Evolutionary conservation across 2,888 invertebrate genomes (phyloP), one percentile per base, ranked within the genome.

Genomic region (Caenorhabditis parvicauda): DNA sequence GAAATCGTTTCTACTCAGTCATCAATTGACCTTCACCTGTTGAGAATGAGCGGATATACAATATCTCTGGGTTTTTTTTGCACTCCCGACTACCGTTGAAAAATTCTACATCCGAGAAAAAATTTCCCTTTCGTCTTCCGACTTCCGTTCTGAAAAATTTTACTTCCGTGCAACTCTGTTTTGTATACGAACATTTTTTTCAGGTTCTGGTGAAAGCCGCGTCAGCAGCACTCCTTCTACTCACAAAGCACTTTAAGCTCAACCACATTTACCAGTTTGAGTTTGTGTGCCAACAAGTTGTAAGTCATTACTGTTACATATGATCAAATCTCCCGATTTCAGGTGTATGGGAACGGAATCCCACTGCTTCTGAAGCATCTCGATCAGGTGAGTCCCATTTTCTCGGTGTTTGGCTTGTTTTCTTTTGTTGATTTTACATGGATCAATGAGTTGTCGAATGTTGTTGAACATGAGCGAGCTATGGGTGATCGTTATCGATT

Each of bases 251-350:
- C 85, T 92, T 96, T 80, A 96, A 96, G 84, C 82, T 90, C 42
- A 98, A 95, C 84, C 98, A 98, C 84, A 87, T 96, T 44, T 98
- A 95, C 83, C 98, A 99, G 81, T 98, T 96, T 27, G 98, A 99
- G 84, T 96, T 92, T 82, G 92, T 96, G 89, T 92, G 93, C 1
- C 95, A 98, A 83, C 95, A 98, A 84, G 86, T 77, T 12, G 72
- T 98, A 72, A 35, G 46, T 17, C 38, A 5, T 35, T 22, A 38
- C n/a, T 47, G 9, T n/a, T 6, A 9, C 17, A 6, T 41, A 24
- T 44, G 29, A 32, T n/a, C n/a, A 14, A 21, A 38, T 9, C 9
- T 24, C 14, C 22, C 5, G 5, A n/a, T n/a, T 54, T 37, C 21
- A 53, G 54, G 94, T 98, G 9, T 96, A 96, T 84, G 96, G 96